Base-by-base conservation (phyloP, 1,140 invertebrate species). In the Nasonia giraulti region DNA sequence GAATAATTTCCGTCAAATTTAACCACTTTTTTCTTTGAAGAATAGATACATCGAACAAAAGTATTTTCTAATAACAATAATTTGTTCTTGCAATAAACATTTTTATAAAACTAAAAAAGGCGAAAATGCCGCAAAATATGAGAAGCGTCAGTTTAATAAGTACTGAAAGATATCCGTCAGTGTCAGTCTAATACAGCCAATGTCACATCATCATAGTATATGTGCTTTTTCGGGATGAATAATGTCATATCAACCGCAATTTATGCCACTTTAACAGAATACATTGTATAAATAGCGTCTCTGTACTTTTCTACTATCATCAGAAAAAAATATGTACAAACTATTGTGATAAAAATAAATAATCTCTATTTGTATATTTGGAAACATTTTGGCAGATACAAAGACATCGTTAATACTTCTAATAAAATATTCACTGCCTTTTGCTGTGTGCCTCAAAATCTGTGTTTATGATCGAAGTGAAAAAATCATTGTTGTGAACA, bases 361-460 rank as follows among this genome's bases (percentile, higher is more conserved):
- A 78, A 81, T 85, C 27, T 85, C 66, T 82, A 71, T 76, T 80
- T 77, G 66, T 79, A 82, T 74, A 80, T 68, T 83, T 71, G 71
- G 23, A 81, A 68, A 73, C 5, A 69, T 81, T 82, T 85, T 55
- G n/a, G 62, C 47, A 80, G 55, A 81, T 78, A 17, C 40, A 47
- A 20, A 71, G 74, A 82, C 76, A 76, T 50, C 79, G 47, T 68
- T 79, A 77, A 62, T 31, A 75, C 44, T 8, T 47, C 5, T 40
- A 76, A 80, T 37, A 80, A 82, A 23, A 17, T 89, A 23, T 82
- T 79, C 82, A 89, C 85, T 88, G 89, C 87, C 88, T 89, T 89
- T 88, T 71, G 86, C 86, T 88, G 85, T 87, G 89, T 89, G 88
- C 89, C 89, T 89, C 86, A 84, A 83, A 86, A 86, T 86, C 80